Evolutionary conservation across 64 coral and sea anemone genomes (phyloP).

Genomic region (Exaiptasia diaphana): DNA sequence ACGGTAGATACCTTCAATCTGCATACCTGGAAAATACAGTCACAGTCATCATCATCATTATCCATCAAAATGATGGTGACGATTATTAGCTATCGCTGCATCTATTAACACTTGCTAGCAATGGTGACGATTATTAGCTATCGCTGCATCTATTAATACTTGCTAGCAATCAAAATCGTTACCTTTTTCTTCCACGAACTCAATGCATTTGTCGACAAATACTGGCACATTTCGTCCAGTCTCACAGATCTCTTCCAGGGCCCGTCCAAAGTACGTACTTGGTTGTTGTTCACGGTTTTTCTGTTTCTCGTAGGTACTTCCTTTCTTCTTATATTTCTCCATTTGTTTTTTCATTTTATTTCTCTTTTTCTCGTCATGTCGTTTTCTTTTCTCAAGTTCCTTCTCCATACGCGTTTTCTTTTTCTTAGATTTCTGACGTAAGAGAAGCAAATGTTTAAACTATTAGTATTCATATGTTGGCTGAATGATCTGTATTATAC

Average conservation of each 20-base stretch:
- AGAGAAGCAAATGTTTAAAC: no score
- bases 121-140: no score
- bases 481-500: no score
- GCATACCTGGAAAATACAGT: conserved; percentile 71
- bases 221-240: conserved; percentile 28
- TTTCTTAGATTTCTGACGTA: conserved; percentile 27
- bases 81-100: no score
- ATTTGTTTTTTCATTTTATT: conserved; percentile 3
- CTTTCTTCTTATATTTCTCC: conserved; percentile 48
- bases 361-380: conserved; percentile 32
- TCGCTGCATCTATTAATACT: no score
- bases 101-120: no score
- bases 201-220: conserved; percentile 86
- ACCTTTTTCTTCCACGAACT: conserved; percentile 81
- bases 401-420: conserved; percentile 58
- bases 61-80: no score
- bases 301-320: conserved; percentile 48
- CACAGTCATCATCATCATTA: no score
- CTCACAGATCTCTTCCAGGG: conserved; percentile 67
- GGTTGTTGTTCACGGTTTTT: conserved; percentile 55
- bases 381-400: conserved; percentile 69
- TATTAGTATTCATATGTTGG: no score
- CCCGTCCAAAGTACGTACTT: conserved; percentile 70
- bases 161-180: no score
- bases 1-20: conserved; percentile 94